phyloP scores from a whole-genome alignment of 2,888 invertebrate genomes.

The Hirtodrosophila duncani region DNA sequence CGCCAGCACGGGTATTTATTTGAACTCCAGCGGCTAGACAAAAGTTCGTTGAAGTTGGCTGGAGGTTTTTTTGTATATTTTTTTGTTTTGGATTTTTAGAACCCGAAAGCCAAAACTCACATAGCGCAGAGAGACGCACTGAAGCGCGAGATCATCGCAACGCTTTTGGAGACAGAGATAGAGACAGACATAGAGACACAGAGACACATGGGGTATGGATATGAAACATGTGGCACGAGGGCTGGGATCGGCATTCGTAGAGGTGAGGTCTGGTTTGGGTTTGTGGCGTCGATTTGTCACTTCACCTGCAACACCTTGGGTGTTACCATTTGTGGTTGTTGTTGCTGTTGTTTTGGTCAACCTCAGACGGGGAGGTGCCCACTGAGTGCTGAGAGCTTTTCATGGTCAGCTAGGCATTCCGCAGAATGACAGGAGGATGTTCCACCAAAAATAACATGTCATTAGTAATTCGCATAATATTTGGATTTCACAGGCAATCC shows the following conservation, averaged over 20 bases:
- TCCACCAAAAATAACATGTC: constrained; percentile 35
- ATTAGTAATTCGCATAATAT: too few species aligned
- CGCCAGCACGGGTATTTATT: constrained; percentile 61
- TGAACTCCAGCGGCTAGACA: constrained; percentile 30
- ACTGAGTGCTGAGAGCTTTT: constrained; percentile 29
- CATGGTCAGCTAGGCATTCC: constrained; percentile 69
- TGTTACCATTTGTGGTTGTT: constrained; percentile 24
- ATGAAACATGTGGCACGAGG: too few species aligned
- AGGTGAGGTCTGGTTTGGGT: constrained; percentile 5
- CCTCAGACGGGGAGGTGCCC: too few species aligned
- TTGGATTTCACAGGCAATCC: constrained; percentile 15
- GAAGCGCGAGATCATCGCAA: constrained; percentile 57
- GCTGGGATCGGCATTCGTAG: constrained; percentile 51
- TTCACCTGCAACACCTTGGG: constrained; percentile 58
- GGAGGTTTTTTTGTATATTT: constrained; percentile 19
- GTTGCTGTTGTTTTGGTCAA: constrained; percentile 8
- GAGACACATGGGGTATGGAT: too few species aligned
- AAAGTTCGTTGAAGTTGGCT: constrained; percentile 13
- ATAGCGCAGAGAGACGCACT: constrained; percentile 46
- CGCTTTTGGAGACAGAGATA: constrained; percentile 18
- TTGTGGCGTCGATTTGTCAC: constrained; percentile 59
- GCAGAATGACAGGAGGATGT: constrained; percentile 61
- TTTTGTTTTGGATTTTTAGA: constrained; percentile 30
- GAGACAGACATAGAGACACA: too few species aligned
- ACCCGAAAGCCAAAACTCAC: constrained; percentile 27